Evolutionary conservation across 2,888 invertebrate genomes (phyloP).

Genomic region (Lamellibrachia satsuma): DNA sequence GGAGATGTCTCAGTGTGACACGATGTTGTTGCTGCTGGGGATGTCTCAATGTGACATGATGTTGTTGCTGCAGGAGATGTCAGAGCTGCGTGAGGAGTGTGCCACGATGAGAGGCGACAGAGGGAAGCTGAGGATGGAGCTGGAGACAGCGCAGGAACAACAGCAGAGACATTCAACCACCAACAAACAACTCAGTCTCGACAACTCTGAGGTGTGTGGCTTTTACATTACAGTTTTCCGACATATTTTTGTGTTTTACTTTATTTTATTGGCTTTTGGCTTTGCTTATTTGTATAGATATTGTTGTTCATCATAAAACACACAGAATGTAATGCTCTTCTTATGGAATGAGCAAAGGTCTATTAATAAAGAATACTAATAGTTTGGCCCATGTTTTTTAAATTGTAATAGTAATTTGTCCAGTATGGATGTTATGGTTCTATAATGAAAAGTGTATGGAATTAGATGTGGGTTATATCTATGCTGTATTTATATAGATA

Average conservation of each 20-base stretch:
- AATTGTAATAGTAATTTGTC: too few relatives aligned
- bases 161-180: neutral
- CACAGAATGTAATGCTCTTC: too few relatives aligned
- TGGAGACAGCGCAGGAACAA: neutral
- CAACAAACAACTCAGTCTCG: neutral
- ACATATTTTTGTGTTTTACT: neutral
- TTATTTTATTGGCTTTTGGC: too few relatives aligned
- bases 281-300: too few relatives aligned
- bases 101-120: neutral
- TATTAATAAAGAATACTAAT: too few relatives aligned
- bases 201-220: neutral
- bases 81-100: slow-evolving; percentile 3
- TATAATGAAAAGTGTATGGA: too few relatives aligned
- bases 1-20: neutral
- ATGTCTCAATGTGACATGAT: neutral
- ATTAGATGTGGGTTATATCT: too few relatives aligned
- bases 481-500: too few relatives aligned
- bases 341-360: too few relatives aligned
- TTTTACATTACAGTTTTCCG: neutral
- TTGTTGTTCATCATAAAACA: too few relatives aligned
- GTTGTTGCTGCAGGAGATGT: neutral
- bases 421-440: too few relatives aligned
- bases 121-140: neutral
- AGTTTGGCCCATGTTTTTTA: too few relatives aligned
- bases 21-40: neutral